Percentiles rank a stretch among this genome's conserved stretches.
Evolutionary conservation across 2,888 invertebrate species (phyloP).

Genomic region (Buathra laborator): DNA sequence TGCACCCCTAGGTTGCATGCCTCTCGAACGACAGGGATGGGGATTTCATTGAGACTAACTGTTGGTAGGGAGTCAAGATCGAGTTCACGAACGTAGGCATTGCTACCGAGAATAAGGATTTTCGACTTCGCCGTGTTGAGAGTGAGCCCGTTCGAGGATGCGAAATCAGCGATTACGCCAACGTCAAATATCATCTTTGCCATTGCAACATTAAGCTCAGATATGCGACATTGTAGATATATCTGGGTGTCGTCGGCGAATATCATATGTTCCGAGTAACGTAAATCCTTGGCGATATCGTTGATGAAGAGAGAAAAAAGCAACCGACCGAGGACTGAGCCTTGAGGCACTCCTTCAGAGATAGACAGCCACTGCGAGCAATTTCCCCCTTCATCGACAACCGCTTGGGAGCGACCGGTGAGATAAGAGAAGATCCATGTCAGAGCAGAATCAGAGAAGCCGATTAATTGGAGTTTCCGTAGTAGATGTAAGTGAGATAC

Average conservation of each 20-base stretch:
- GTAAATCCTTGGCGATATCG: neutral
- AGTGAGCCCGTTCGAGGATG: neutral
- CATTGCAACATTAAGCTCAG: neutral
- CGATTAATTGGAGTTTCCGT: neutral
- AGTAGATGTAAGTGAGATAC: neutral
- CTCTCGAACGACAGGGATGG: neutral
- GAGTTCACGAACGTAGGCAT: neutral
- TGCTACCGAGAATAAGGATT: conserved; percentile 14
- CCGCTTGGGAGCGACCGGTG: neutral
- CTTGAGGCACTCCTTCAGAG: neutral
- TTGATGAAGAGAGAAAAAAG: conserved; percentile 25
- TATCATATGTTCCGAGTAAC: neutral
- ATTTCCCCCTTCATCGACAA: neutral
- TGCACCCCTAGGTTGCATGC: neutral
- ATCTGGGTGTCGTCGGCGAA: conserved; percentile 44
- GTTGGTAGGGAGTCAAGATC: neutral
- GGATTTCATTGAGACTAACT: neutral
- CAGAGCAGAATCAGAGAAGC: neutral
- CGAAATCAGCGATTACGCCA: neutral
- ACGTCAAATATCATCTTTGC: neutral
- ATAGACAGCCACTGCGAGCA: neutral
- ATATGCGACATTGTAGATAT: neutral
- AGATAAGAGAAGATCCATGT: conserved; percentile 7
- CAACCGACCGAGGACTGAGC: conserved; percentile 14
- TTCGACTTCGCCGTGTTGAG: neutral